Base-by-base conservation (phyloP, 2,113 vertebrate species). In the Periophthalmodon schlosseri region DNA sequence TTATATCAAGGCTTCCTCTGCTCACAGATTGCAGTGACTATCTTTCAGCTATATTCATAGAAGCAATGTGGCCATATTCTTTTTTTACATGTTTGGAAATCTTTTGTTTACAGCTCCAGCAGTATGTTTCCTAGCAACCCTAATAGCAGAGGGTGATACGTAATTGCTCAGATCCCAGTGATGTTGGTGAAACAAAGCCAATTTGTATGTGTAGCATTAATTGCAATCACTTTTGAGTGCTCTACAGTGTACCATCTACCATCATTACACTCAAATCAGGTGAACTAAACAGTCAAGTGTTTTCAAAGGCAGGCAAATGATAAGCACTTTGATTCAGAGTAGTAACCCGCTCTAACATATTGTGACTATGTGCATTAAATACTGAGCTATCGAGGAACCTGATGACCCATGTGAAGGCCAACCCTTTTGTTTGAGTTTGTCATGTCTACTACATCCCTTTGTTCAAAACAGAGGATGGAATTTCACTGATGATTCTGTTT, bases 41-140 rank as follows among this genome's bases (percentile, higher is more conserved):
- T 5, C 10, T 78, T 46, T 60, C 57, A 60, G 2, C 4, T 60
- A 60, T 60, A 24, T 72, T 77, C 61, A 63, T 20, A 18, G 23
- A 21, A 50, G 21, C 75, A 68, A 73, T 5, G 5, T 18, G 50
- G 16, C 16, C 15, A 49, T 49, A 49, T 49, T 47, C 2, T 47
- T 47, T 47, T 1, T 49, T 52, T 18, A n/a, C 9, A 56, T 56
- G 28, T 64, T 73, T 8, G 60, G 47, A 74, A 68, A 77, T 69
- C 58, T 74, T 78, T 4, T 83, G 81, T 91, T 87, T 87, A 87
- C 72, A 75, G 24, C 60, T 63, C 13, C 60, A 67, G 71, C 76
- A 70, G 72, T 36, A 39, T 74, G 91, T 93, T 81, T 92, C 90
- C 85, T 84, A 82, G 92, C 91, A 93, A 92, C 90, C 71, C 60